phyloP scores from a whole-genome alignment of 2,113 vertebrate species.

The Seriola rivoliana region DNA sequence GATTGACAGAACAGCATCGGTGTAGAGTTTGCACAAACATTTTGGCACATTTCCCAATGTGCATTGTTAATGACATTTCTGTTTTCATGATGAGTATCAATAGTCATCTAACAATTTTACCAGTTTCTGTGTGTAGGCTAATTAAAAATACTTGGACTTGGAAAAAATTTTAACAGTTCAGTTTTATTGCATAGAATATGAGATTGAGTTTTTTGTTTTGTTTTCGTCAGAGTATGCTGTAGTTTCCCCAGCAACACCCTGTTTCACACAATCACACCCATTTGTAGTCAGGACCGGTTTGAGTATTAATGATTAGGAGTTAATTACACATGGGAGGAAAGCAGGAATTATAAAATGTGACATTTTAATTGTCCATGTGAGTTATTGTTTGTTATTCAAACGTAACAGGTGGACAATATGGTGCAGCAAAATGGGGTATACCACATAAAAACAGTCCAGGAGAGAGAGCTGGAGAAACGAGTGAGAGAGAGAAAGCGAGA shows the following conservation, averaged over 20 bases:
- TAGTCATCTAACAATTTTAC: neutral
- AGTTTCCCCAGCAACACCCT: conserved; percentile 39
- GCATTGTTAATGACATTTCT: neutral
- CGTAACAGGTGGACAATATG: conserved; percentile 79
- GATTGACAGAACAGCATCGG: neutral
- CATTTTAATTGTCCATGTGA: neutral
- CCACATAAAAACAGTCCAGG: conserved; percentile 50
- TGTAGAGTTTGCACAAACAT: neutral
- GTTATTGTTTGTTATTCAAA: neutral
- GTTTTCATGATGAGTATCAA: neutral
- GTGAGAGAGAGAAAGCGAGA: conserved; percentile 43
- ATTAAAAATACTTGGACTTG: neutral
- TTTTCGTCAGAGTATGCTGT: conserved; percentile 7
- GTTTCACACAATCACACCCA: conserved; percentile 35
- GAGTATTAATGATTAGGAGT: neutral
- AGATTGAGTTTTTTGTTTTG: neutral
- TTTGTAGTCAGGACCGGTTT: conserved; percentile 23
- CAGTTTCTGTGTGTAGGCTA: neutral
- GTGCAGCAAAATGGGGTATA: conserved; percentile 63
- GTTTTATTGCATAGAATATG: neutral
- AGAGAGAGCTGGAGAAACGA: conserved; percentile 51
- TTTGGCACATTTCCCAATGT: neutral
- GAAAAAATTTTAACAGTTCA: neutral
- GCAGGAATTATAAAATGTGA: neutral
- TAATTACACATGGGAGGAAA: neutral